Conservation (phyloP, 2,888 invertebrate genomes). For the Orthosia incerta region DNA sequence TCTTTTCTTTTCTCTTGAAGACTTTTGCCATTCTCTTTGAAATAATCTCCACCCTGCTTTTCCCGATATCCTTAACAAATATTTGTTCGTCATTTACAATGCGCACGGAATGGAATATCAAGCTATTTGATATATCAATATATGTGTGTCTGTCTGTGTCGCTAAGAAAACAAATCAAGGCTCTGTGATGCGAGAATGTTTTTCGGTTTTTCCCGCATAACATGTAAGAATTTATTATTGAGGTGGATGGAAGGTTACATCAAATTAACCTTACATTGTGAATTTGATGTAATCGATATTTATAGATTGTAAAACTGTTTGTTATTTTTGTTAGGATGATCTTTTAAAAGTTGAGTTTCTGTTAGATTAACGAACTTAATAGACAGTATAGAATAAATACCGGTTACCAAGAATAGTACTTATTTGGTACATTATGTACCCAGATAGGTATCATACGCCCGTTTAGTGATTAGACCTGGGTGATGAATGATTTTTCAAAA, state of each 20-base stretch:
- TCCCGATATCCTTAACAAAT: conserved; percentile 1
- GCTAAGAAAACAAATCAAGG: conserved; percentile 40
- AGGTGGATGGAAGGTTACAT: neutral
- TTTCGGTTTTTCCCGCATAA: conserved; percentile 1
- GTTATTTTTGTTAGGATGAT: neutral
- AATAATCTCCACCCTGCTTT: neutral
- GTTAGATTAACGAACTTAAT: neutral
- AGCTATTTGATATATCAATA: conserved; percentile 44
- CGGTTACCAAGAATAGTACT: too few relatives aligned
- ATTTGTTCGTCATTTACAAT: conserved; percentile 18
- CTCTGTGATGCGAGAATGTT: conserved; percentile 20
- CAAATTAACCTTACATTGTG: too few relatives aligned
- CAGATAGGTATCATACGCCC: too few relatives aligned
- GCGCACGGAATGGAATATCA: conserved; percentile 27
- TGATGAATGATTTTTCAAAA: too few relatives aligned
- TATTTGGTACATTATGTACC: too few relatives aligned
- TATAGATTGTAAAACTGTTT: neutral
- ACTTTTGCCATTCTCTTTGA: neutral
- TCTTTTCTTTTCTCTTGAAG: too few relatives aligned
- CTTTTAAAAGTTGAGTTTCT: neutral
- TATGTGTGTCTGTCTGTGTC: conserved; percentile 47
- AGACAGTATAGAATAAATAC: too few relatives aligned
- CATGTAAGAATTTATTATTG: conserved; percentile 17
- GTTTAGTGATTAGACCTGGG: too few relatives aligned
- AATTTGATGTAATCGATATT: neutral